Base-by-base conservation (phyloP, 1,140 invertebrate species). In the Nebria ingens region DNA sequence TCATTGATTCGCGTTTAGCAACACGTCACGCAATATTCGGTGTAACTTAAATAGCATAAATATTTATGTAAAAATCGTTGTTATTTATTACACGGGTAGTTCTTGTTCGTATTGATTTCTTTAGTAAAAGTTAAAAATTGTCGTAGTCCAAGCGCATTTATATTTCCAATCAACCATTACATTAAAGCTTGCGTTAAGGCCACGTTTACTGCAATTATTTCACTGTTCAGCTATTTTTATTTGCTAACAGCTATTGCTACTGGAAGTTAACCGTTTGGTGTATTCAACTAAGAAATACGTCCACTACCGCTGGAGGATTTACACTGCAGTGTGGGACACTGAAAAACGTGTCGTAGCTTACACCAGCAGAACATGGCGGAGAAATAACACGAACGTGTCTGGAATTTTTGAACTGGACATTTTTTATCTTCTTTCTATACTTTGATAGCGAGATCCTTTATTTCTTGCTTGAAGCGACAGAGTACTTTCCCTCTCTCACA, bases 171-270 rank as follows among this genome's bases (percentile, higher is more conserved):
- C 40, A 45, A 17, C 40, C 40, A 45, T 45, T 45, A 45, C 40
- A 45, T 17, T 45, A 45, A 45, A 45, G 40, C 15, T 9, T 45
- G 15, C 40, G 40, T 45, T 45, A 12, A 45, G 40, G 9, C 17
- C 40, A 45, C 40, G 40, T 45, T 45, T 45, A 3, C 40, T 12
- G 40, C 40, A 45, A 45, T 45, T 45, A 45, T 45, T 45, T 45
- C 9, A 45, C 40, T 45, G 40, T 17, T 58, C 61, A 55, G 60
- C 62, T 59, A 60, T 58, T 64, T 64, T 64, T 62, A 64, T 64
- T 64, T 59, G 62, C 60, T 59, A 63, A 63, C 54, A 63, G 60
- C 62, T 62, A 60, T 62, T 64, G 62, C 62, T 64, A 64, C 62
- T 64, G 62, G 61, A 64, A 62, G 60, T 55, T 53, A 55, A 59